Evolutionary conservation across 2,113 vertebrate genomes (phyloP), one percentile per base, ranked within the genome.

Genomic region (Barnardius zonarius): DNA sequence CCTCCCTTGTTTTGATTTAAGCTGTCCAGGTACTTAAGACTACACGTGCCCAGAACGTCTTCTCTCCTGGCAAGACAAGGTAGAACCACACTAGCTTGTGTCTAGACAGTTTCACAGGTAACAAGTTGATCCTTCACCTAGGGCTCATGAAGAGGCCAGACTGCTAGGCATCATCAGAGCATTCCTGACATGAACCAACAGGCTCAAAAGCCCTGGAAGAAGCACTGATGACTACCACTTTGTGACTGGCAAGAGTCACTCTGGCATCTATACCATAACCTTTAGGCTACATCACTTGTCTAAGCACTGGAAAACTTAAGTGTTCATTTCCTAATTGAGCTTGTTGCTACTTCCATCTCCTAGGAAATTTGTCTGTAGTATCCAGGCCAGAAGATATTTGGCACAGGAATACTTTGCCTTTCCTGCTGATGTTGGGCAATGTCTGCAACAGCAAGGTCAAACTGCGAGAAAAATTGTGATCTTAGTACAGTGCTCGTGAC

Each of bases 131-230:
- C 23, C 33, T 91, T 43, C 83, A n/a, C 61, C 19, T 59, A 43
- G 35, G 33, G 78, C 83, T 86, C 61, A 25, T 55, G 64, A 84
- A 83, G 30, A 93, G 68, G 46, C 39, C 80, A 88, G 76, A 66
- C 86, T 43, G 59, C 17, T 77, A 88, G 64, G 39, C 61, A 91
- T 86, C 76, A 51, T 46, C 64, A 95, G 44, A 94, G 28, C 59
- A 86, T 86, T 94, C 75, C 73, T 93, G 51, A 82, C 91, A 82
- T 81, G 94, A 91, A 92, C 17, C 83, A 91, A 92, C 88, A 93
- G 73, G 86, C 55, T 83, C 44, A n/a, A 74, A 84, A 88, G 16
- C 55, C 39, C 73, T 84, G 80, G 69, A 88, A 92, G 68, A 86
- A 81, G 51, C n/a, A 33, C 43, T 46, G 61, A 74, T 95, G 79